Evolutionary conservation across 2,888 invertebrate genomes (phyloP), one percentile per base, ranked within the genome.

Genomic region (Caenorhabditis macrosperma): DNA sequence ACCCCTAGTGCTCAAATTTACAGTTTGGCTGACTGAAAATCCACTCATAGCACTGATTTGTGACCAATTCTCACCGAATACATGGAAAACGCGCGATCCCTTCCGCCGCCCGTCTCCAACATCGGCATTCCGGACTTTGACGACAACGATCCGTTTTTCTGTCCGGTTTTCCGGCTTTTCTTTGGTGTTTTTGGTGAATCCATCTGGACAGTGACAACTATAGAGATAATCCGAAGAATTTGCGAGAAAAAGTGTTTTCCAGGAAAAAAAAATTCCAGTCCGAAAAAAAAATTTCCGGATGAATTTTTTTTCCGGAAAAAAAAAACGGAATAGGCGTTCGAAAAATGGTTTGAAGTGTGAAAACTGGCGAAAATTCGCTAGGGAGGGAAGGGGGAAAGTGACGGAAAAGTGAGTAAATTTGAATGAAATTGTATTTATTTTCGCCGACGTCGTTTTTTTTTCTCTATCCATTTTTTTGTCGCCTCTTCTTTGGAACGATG

Each of bases 31-130:
- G n/a, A n/a, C n/a, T n/a, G n/a, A n/a, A n/a, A n/a, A n/a, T n/a
- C n/a, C n/a, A n/a, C n/a, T n/a, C n/a, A n/a, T n/a, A n/a, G n/a
- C n/a, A n/a, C n/a, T n/a, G n/a, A n/a, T n/a, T n/a, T n/a, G n/a
- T n/a, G n/a, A n/a, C 33, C 33, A 22, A 2, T 17, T 30, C 75
- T 80, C 63, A 84, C 84, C 74, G 82, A 78, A 54, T 71, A 84
- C 82, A 84, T 82, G 3, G 82, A 82, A 41, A 78, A 78, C 7
- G 82, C 82, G 33, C 84, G 78, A 50, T 84, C 81, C 15, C 80
- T 38, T 22, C 82, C 61, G 17, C 57, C 60, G 10, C 55, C 55
- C 10, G 38, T 60, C 26, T 69, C 69, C 12, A 12, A 3, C 24
- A 26, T 52, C n/a, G 52, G 24, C 2, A 1, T 7, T 2, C 48